Percentiles rank a stretch among this genome's conserved stretches.
Evolutionary conservation across 2,888 invertebrate genomes (phyloP).

Genomic region (Drosophila austrosaltans): DNA sequence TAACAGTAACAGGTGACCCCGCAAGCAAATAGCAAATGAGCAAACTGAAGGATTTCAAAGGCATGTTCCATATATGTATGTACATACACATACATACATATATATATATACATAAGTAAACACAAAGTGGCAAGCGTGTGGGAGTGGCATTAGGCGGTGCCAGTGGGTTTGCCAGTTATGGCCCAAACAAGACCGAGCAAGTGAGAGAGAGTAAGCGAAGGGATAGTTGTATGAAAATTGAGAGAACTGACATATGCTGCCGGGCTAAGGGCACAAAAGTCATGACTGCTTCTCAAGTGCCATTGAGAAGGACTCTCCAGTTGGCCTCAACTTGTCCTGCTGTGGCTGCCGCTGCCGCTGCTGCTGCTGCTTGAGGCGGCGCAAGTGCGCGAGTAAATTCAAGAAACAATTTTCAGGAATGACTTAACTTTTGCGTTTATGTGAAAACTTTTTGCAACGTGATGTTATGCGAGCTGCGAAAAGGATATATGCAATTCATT

Average conservation of each 20-base stretch:
- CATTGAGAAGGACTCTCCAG: slow-evolving; percentile 30
- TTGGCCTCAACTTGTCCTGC: slow-evolving; percentile 3
- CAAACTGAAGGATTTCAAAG: slow-evolving; percentile 42
- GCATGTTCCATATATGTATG: slow-evolving; percentile 6
- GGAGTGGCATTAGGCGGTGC: slow-evolving; percentile 13
- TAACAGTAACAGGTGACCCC: slow-evolving; percentile 55
- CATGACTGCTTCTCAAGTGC: slow-evolving; percentile 27
- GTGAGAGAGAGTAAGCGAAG: too few relatives aligned
- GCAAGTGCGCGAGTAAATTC: slow-evolving; percentile 72
- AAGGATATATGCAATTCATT: slow-evolving; percentile 57
- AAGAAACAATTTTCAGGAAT: slow-evolving; percentile 78
- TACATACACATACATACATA: not conserved
- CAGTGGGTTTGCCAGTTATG: not conserved
- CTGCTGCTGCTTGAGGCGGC: slow-evolving; percentile 9
- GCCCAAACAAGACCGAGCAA: too few relatives aligned
- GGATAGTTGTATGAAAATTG: slow-evolving; percentile 1
- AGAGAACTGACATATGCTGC: slow-evolving; percentile 15
- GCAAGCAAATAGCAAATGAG: slow-evolving; percentile 46
- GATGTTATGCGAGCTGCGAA: slow-evolving; percentile 66
- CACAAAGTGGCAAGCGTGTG: not conserved
- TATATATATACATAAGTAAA: too few relatives aligned
- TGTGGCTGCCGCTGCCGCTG: not conserved
- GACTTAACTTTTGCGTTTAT: slow-evolving; percentile 78
- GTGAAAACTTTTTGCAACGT: slow-evolving; percentile 74
- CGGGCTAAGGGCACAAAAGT: slow-evolving; percentile 47